phyloP scores from a whole-genome alignment of 1,140 invertebrate species.

The Aphelinus certus region DNA sequence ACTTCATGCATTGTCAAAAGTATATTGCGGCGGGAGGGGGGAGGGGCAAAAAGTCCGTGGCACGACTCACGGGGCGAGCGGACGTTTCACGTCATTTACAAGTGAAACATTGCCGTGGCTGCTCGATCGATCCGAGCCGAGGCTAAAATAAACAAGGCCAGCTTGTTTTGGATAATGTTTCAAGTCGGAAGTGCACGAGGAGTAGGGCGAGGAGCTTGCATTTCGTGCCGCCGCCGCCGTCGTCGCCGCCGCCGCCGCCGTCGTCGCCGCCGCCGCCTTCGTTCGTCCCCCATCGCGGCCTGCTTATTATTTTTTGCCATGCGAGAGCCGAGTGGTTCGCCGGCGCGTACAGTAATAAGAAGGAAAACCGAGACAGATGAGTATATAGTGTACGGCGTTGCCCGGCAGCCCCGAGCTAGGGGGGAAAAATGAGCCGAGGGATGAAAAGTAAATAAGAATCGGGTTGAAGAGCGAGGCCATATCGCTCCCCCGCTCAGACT shows the following conservation, averaged over 20 bases:
- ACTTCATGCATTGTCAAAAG: conserved; percentile 22
- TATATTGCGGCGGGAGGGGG: neutral
- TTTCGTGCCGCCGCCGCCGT: conserved; percentile 1
- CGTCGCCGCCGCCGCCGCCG: neutral
- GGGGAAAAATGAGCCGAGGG: conserved; percentile 34
- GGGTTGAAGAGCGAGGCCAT: conserved; percentile 42
- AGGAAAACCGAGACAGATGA: conserved; percentile 14
- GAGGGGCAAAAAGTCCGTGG: neutral
- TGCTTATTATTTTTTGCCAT: conserved; percentile 30
- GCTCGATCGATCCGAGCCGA: conserved; percentile 28
- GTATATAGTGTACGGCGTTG: neutral
- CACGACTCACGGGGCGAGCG: conserved; percentile 12
- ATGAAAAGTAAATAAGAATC: conserved; percentile 52
- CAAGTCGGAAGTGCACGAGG: conserved; percentile 31
- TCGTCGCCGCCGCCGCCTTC: neutral
- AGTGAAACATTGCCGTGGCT: conserved; percentile 31
- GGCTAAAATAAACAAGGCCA: conserved; percentile 35
- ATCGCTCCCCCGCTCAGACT: neutral
- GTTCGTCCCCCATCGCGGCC: no score
- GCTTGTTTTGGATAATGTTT: conserved; percentile 40
- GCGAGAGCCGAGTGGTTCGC: conserved; percentile 16
- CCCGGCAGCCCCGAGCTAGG: neutral
- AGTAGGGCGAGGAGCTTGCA: conserved; percentile 4
- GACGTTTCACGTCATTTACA: conserved; percentile 36
- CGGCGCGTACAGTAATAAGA: conserved; percentile 21